Evolutionary conservation across 2,888 invertebrate genomes (phyloP).

Genomic region (Phyto melanocephala): DNA sequence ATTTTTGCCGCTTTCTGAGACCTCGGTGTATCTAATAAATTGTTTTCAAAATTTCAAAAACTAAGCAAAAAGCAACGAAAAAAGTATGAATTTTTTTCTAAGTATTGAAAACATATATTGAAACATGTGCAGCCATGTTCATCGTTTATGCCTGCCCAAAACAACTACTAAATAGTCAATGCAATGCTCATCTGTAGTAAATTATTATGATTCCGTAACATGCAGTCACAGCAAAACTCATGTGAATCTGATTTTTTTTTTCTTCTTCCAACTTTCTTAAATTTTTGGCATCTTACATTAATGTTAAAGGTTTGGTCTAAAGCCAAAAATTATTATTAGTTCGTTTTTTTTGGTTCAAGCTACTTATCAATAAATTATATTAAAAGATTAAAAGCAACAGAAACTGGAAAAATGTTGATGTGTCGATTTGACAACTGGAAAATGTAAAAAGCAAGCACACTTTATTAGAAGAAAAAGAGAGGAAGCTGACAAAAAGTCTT

Average conservation of each 20-base stretch:
- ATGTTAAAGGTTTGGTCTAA: conserved; percentile 52
- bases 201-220: conserved; percentile 47
- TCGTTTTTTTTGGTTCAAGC: conserved; percentile 18
- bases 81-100: background rate
- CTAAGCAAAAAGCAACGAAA: background rate
- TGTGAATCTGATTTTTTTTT: background rate
- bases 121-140: conserved; percentile 3
- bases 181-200: conserved; percentile 39
- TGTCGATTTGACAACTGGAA: background rate
- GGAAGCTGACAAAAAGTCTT: background rate
- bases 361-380: conserved; percentile 49
- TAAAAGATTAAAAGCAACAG: background rate
- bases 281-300: conserved; percentile 18
- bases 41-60: background rate
- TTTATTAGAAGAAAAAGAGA: background rate
- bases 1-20: background rate
- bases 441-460: background rate
- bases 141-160: background rate
- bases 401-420: background rate
- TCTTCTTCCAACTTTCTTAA: background rate
- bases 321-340: conserved; percentile 39
- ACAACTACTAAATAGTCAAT: background rate
- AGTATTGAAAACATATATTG: conserved; percentile 2
- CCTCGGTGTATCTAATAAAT: background rate
- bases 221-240: conserved; percentile 48